Conservation (phyloP, 2,797 vertebrate species). For the Decapterus maruadsi region DNA sequence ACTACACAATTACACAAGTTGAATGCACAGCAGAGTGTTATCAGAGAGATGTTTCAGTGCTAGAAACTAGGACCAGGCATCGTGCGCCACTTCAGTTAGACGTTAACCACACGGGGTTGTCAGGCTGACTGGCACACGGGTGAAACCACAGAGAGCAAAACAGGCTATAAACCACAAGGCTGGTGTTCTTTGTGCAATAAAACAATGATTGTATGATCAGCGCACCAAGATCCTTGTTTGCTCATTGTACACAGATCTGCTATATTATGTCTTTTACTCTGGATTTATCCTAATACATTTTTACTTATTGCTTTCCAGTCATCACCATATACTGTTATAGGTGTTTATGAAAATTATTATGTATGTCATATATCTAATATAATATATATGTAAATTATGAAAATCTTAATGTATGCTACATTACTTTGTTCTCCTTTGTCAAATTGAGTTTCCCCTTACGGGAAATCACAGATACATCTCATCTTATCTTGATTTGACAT, state of each 20-base stretch:
- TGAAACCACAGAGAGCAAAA: slow-evolving; percentile 15
- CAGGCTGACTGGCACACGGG: neutral
- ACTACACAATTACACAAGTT: too few relatives aligned
- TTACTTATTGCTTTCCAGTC: too few relatives aligned
- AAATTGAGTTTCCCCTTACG: neutral
- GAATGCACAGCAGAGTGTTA: neutral
- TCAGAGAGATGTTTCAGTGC: neutral
- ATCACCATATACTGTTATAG: too few relatives aligned
- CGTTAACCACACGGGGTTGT: slow-evolving; percentile 3
- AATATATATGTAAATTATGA: too few relatives aligned
- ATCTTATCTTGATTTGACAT: neutral
- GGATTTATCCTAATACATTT: neutral
- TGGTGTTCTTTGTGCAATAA: slow-evolving; percentile 16
- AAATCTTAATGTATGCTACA: neutral
- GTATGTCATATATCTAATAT: too few relatives aligned
- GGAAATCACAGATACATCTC: neutral
- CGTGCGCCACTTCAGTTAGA: too few relatives aligned
- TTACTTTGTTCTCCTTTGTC: neutral
- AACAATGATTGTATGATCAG: neutral
- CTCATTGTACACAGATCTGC: neutral
- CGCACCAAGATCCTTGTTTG: slow-evolving; percentile 47
- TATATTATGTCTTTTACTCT: neutral
- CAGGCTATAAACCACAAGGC: neutral
- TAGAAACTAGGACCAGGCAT: neutral
- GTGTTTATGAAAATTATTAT: neutral